phyloP scores from a whole-genome alignment of 2,113 vertebrate genomes.

The Tragelaphus strepsiceros region DNA sequence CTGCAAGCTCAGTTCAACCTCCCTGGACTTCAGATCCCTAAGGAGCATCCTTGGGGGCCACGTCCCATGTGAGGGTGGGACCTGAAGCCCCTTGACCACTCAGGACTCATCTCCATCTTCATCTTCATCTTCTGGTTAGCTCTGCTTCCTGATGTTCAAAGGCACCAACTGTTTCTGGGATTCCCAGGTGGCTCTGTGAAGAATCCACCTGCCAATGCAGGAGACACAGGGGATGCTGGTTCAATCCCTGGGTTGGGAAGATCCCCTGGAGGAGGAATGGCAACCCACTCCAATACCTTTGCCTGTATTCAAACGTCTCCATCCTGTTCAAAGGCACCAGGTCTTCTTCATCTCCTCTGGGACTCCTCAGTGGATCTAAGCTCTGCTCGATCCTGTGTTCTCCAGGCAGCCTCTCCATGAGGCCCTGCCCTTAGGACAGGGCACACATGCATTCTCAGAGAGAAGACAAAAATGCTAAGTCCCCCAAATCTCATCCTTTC shows the following conservation, averaged over 20 bases:
- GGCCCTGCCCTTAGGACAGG: not conserved
- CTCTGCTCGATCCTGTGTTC: not conserved
- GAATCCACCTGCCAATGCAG: not conserved
- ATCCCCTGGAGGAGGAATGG: not conserved
- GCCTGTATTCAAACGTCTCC: not conserved
- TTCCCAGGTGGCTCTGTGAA: not conserved
- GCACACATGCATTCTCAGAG: not conserved
- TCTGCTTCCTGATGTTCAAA: not conserved
- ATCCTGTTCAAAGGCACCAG: not conserved
- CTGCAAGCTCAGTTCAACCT: not conserved
- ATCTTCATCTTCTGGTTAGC: rapidly evolving
- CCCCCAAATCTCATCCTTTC: rapidly evolving
- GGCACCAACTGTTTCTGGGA: not conserved
- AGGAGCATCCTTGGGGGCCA: rapidly evolving
- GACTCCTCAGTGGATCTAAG: not conserved
- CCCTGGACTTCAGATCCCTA: not conserved
- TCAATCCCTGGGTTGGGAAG: not conserved
- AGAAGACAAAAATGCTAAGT: rapidly evolving
- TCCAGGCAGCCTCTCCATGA: not conserved
- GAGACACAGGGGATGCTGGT: not conserved
- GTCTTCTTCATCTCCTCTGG: not conserved
- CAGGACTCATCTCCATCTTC: not conserved
- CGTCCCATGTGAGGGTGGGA: not conserved
- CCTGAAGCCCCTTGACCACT: not conserved
- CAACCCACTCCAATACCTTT: not conserved